A percentile compares a stretch with the other conserved stretches of the same genome.
These are phyloP conservation scores for Horisme vitalbata DNA, from an alignment of 2,888 invertebrate genomes.

Conservation along the genomic window DNA sequence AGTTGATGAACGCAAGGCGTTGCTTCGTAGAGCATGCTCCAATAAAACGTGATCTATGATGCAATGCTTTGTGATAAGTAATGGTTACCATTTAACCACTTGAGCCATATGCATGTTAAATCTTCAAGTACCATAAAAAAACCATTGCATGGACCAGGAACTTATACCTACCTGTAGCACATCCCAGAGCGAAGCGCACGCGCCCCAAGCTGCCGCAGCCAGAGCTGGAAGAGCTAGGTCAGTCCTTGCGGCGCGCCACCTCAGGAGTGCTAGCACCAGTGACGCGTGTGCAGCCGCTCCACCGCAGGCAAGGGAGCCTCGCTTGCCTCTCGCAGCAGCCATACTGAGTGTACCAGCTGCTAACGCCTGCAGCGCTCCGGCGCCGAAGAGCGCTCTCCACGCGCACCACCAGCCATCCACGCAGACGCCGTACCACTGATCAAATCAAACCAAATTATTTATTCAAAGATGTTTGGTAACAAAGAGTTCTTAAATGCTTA, in stretches of 20 bases:
- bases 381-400: slow-evolving; percentile 88
- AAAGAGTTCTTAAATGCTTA: no score
- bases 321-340: slow-evolving; percentile 87
- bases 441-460: no score
- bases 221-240: slow-evolving; percentile 92
- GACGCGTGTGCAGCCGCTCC: slow-evolving; percentile 92
- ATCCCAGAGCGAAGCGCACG: slow-evolving; percentile 94
- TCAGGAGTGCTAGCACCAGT: slow-evolving; percentile 87
- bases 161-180: slow-evolving; percentile 81
- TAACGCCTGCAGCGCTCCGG: slow-evolving; percentile 88
- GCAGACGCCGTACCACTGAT: slow-evolving; percentile 93
- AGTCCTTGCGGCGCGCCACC: slow-evolving; percentile 91
- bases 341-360: slow-evolving; percentile 92
- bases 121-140: no score
- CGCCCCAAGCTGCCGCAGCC: slow-evolving; percentile 93
- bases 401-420: slow-evolving; percentile 89
- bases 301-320: slow-evolving; percentile 90
- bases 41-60: no score
- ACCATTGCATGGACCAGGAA: background rate
- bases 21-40: no score
- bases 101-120: no score
- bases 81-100: no score
- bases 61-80: no score
- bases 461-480: no score
- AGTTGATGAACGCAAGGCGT: no score